Evolutionary conservation across 2,113 vertebrate genomes (phyloP).

Genomic region (Ranitomeya imitator): DNA sequence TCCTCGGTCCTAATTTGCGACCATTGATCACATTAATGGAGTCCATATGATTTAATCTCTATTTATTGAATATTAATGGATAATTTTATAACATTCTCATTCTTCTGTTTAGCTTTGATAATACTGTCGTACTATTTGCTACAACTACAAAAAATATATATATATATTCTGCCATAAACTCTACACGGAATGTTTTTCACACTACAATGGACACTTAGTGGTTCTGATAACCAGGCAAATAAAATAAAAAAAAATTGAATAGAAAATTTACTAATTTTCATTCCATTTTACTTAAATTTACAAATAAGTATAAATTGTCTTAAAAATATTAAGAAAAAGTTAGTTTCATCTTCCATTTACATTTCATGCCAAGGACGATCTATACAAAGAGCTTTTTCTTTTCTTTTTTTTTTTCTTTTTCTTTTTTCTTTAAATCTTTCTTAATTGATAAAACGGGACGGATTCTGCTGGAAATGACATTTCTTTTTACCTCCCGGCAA

Average conservation of each 20-base stretch:
- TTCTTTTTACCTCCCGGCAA: background rate
- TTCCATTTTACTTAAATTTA: background rate
- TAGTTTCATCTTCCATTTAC: background rate
- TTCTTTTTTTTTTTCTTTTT: background rate
- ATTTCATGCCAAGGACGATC: background rate
- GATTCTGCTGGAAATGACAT: background rate
- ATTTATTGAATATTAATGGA: background rate
- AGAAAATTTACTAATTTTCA: background rate
- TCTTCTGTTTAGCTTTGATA: background rate
- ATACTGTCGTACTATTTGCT: background rate
- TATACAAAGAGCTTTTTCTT: background rate
- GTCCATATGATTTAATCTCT: background rate
- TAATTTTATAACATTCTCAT: background rate
- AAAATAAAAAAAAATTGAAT: background rate
- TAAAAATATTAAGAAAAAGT: constrained; percentile 24
- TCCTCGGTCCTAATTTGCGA: too few relatives aligned
- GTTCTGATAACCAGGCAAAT: background rate
- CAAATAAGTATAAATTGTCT: background rate
- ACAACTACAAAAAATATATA: background rate
- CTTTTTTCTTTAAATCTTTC: background rate
- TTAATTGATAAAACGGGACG: background rate
- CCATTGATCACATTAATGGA: too few relatives aligned
- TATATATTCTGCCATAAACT: background rate
- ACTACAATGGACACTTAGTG: background rate
- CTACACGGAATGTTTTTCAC: background rate